Evolutionary conservation across 2,113 vertebrate genomes (phyloP).

Genomic region (Engystomops pustulosus): DNA sequence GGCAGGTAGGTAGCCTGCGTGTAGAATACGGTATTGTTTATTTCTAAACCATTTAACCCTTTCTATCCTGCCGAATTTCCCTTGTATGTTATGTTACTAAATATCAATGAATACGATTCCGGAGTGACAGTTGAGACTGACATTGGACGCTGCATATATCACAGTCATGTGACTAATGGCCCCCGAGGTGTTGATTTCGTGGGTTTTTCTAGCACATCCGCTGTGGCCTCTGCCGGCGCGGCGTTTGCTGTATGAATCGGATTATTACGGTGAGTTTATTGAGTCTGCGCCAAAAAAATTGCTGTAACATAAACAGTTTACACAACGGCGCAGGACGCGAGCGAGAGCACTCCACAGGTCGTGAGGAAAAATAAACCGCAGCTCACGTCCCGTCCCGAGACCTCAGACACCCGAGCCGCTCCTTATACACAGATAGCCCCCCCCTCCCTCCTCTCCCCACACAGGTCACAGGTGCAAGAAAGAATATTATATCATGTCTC

Average conservation of each 20-base stretch:
- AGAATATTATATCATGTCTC: conserved; percentile 44
- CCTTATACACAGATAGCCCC: conserved; percentile 73
- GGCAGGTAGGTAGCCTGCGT: no score
- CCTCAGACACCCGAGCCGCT: conserved; percentile 70
- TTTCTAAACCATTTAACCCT: no score
- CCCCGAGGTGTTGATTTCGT: background rate
- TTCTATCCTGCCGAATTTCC: no score
- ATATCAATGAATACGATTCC: background rate
- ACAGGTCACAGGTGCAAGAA: conserved; percentile 70
- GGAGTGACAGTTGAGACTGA: background rate
- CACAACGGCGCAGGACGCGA: conserved; percentile 76
- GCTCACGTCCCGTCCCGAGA: conserved; percentile 73
- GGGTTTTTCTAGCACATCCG: conserved; percentile 69
- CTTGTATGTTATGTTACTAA: no score
- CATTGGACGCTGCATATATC: background rate
- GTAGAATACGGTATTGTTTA: no score
- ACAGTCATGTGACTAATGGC: background rate
- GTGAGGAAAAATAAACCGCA: conserved; percentile 85
- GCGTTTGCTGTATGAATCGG: conserved; percentile 84
- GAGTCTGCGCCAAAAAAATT: conserved; percentile 79
- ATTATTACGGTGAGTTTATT: conserved; percentile 82
- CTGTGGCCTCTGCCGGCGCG: conserved; percentile 74
- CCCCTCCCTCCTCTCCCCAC: conserved; percentile 64
- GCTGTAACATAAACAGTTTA: conserved; percentile 84
- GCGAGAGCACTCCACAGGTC: conserved; percentile 74